Evolutionary conservation across 2,113 vertebrate genomes (phyloP).

Genomic region (Acinonyx jubatus): DNA sequence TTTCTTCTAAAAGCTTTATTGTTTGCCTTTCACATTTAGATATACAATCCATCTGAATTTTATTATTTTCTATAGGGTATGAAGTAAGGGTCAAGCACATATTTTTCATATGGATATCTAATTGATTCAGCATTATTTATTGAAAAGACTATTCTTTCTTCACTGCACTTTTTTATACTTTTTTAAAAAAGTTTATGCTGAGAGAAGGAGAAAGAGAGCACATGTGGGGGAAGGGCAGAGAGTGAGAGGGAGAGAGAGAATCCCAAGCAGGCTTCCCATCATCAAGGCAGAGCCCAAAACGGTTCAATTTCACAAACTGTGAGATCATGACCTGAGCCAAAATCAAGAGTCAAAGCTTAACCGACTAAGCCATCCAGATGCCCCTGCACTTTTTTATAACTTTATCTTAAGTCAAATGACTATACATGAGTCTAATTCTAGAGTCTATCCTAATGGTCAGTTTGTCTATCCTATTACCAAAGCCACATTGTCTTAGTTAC

Average conservation of each 20-base stretch:
- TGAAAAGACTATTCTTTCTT: background rate
- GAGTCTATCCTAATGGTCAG: background rate
- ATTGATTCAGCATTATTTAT: background rate
- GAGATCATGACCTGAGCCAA: no score
- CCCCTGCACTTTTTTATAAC: background rate
- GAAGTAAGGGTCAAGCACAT: background rate
- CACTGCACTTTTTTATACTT: background rate
- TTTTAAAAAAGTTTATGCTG: background rate
- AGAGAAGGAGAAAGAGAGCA: no score
- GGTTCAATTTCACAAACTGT: no score
- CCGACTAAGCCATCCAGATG: no score
- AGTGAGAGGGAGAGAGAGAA: no score
- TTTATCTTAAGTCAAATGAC: background rate
- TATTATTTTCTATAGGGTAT: background rate
- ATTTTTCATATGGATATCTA: background rate
- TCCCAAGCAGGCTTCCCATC: no score
- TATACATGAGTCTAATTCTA: background rate
- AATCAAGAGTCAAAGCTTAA: no score
- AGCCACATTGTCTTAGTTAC: background rate
- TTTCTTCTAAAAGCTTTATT: background rate
- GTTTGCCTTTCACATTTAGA: background rate
- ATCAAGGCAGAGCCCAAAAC: no score
- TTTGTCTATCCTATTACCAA: background rate
- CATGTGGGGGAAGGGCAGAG: no score
- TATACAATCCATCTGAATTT: background rate